Evolutionary conservation across 2,113 vertebrate species (phyloP).

Genomic region (Danio rerio): DNA sequence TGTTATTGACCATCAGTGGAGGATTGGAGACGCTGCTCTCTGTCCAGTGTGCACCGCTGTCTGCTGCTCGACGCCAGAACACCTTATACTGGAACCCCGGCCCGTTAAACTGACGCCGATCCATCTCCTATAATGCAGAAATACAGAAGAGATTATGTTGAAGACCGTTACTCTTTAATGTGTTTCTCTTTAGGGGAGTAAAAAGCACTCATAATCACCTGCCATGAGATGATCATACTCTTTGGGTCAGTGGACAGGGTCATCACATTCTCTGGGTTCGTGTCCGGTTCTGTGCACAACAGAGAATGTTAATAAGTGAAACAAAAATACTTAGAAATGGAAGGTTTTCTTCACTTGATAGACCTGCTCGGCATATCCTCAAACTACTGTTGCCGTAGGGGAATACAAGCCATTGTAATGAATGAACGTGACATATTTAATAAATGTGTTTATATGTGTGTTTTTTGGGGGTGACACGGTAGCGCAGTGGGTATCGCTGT

Average conservation of each 20-base stretch:
- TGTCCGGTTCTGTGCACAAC: constrained; percentile 73
- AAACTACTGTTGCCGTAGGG: too few species aligned
- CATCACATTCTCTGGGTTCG: constrained; percentile 76
- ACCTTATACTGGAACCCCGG: constrained; percentile 81
- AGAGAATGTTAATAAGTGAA: not conserved
- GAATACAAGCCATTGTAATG: too few species aligned
- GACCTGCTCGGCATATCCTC: too few species aligned
- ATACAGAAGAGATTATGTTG: not conserved
- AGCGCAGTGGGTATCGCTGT: too few species aligned
- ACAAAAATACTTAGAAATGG: too few species aligned
- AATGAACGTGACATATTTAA: too few species aligned
- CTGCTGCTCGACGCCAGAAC: constrained; percentile 74
- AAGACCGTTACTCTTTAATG: not conserved
- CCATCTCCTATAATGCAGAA: constrained; percentile 77
- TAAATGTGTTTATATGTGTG: too few species aligned
- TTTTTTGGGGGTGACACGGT: too few species aligned
- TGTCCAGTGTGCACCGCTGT: constrained; percentile 66
- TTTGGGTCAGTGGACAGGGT: constrained; percentile 79
- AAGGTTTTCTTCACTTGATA: too few species aligned
- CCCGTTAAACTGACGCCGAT: constrained; percentile 74
- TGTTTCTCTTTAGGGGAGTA: not conserved
- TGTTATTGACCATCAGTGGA: constrained; percentile 74
- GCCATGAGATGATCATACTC: constrained; percentile 83
- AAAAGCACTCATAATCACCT: constrained; percentile 68
- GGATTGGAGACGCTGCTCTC: constrained; percentile 60